A percentile compares a stretch with the other conserved stretches of the same genome.
phyloP scores from a whole-genome alignment of 2,888 invertebrate species.

The Drosophila buzzatii region DNA sequence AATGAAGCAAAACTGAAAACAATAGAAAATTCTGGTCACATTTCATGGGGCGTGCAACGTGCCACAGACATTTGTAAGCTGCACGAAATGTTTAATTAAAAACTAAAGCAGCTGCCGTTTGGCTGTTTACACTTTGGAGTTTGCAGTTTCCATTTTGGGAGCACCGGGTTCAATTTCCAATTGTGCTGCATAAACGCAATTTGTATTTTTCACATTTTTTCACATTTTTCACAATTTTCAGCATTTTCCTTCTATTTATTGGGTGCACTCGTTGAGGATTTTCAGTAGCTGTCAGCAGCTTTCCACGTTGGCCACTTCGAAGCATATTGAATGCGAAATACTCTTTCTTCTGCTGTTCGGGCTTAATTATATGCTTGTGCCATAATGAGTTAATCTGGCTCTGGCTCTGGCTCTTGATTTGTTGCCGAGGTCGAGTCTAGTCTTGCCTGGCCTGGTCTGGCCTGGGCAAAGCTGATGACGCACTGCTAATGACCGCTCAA shows the following conservation, averaged over 20 bases:
- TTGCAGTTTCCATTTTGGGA: conserved; percentile 42
- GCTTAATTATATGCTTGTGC: conserved; percentile 3
- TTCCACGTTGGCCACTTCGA: not conserved
- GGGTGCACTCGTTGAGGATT: conserved; percentile 45
- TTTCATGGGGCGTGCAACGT: conserved; percentile 39
- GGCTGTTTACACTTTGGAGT: conserved; percentile 55
- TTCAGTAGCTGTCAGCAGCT: conserved; percentile 53
- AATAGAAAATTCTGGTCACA: conserved; percentile 30
- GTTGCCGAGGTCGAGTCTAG: not conserved
- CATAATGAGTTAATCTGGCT: conserved; percentile 28
- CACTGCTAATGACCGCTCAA: conserved; percentile 40
- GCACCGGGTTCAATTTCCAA: conserved; percentile 39
- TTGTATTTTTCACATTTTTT: conserved; percentile 55
- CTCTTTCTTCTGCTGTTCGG: conserved; percentile 4
- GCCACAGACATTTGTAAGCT: conserved; percentile 48
- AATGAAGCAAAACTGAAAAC: not conserved
- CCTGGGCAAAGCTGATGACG: conserved; percentile 32
- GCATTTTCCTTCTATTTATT: conserved; percentile 34
- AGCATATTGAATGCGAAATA: conserved; percentile 17
- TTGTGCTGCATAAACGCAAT: conserved; percentile 63
- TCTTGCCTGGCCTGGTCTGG: not conserved
- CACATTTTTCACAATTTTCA: conserved; percentile 35
- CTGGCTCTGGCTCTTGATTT: not conserved
- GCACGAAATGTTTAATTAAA: conserved; percentile 68
- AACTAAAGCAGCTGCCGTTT: conserved; percentile 62